Evolutionary conservation across 2,797 vertebrate species (phyloP), one percentile per base, ranked within the genome.

Genomic region (Acanthis flammea): DNA sequence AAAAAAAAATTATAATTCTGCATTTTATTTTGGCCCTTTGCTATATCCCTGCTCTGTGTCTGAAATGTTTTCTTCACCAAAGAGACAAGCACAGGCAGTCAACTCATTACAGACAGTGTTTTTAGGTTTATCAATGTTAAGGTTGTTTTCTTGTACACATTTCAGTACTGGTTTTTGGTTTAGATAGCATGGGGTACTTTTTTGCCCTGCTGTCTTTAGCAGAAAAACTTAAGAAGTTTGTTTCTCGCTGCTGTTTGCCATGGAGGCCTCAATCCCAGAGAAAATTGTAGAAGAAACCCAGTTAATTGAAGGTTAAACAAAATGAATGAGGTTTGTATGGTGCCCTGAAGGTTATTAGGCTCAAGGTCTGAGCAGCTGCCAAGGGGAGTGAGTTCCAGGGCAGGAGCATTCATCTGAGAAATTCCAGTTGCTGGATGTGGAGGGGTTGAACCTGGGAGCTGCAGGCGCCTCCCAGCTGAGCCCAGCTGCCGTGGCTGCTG

Each of bases 271-370:
- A 44, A 1, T 60, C 55, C 79, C 14, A 21, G 82, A 76, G 61
- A 81, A 82, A 76, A 47, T 74, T 75, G n/a, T 16, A 70, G 67
- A 76, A 94, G 66, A 88, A 92, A 84, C 30, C 50, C 41, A 90
- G 78, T 88, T 90, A 88, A 91, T 88, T 1, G 0, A 91, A 94
- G 24, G n/a, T 81, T 88, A 86, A 90, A 76, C 57, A 81, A 84
- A 92, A 95, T 25, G 54, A 96, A 92, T 63, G 66, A 89, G 54
- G 70, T 61, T 84, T 91, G 58, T 71, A 15, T 15, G 22, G 75
- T 83, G 93, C 44, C 75, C 83, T 85, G 90, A 95, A 96, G 86
- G 91, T 95, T 86, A 77, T 73, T 86, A 61, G 78, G 90, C 78
- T 94, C 45, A 79, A 93, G 73, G 86, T 86, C 81, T 95, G 78